These are phyloP conservation scores for Ormia ochracea DNA, from an alignment of 2,888 invertebrate species.

Conservation along the genomic window DNA sequence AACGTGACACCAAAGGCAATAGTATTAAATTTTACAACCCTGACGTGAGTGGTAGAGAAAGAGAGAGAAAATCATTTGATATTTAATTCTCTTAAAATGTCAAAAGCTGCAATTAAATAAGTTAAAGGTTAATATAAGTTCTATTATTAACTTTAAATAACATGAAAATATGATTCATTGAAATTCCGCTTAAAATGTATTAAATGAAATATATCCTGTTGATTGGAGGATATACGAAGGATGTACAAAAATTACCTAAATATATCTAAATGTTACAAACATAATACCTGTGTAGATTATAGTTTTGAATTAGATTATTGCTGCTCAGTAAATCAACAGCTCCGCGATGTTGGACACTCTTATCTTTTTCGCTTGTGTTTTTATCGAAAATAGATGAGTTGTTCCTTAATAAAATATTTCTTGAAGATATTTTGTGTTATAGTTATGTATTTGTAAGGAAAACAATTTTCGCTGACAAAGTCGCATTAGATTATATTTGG, in stretches of 20 bases:
- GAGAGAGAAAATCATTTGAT: not conserved
- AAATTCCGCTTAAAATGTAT: constrained; percentile 10
- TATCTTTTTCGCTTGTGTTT: too few species aligned
- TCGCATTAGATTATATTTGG: too few species aligned
- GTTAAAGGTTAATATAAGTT: constrained; percentile 29
- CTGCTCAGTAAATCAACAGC: too few species aligned
- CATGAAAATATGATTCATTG: constrained; percentile 31
- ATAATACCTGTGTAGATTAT: not conserved
- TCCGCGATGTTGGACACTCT: too few species aligned
- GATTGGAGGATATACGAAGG: not conserved
- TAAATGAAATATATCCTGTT: constrained; percentile 24
- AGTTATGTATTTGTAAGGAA: too few species aligned
- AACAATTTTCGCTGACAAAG: too few species aligned
- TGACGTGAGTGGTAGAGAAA: not conserved
- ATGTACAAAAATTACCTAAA: not conserved
- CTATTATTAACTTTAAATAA: not conserved
- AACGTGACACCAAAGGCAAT: not conserved
- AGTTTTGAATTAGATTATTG: too few species aligned
- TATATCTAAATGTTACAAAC: not conserved
- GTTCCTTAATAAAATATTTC: too few species aligned
- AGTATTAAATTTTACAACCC: not conserved
- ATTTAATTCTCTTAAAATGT: constrained; percentile 7
- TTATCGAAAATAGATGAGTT: too few species aligned
- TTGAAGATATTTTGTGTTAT: too few species aligned
- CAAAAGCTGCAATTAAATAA: not conserved